Evolutionary conservation across 1,140 invertebrate genomes (phyloP), one percentile per base, ranked within the genome.

Genomic region (Atta colombica): DNA sequence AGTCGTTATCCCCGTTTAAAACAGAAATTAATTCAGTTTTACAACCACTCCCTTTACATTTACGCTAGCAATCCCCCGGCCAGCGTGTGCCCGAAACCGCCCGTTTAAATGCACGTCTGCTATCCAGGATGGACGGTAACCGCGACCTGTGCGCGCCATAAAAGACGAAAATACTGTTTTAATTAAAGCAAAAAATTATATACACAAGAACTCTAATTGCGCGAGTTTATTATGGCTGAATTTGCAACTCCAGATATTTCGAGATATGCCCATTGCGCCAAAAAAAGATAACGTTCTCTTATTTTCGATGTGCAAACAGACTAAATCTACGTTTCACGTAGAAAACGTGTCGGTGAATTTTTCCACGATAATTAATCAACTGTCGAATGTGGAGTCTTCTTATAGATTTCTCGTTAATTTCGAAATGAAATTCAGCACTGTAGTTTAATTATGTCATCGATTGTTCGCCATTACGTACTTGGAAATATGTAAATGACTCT

Each of bases 1-100:
- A 28, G 28, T 49, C 31, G 66, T 81, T 72, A 51, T 7, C 3
- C 5, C 5, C 53, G 2, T 18, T 63, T 53, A 6, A n/a, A 63
- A 75, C 31, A 61, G 69, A 75, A 61, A 84, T 84, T 84, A 84
- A 84, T 84, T 84, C 55, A 61, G 25, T 84, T 84, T 84, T 75
- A 61, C 55, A 84, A 75, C 18, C 69, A 35, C 39, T 75, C 45
- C 68, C 21, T 39, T 84, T 84, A 75, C 55, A 84, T 74, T 84
- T 35, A 7, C 25, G 39, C 69, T 16, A 49, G 1, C 28, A 72
- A 0, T 5, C 8, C 1, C 35, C 18, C 7, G n/a, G 5, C 18
- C 25, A 2, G 16, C n/a, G n/a, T 28, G 16, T 45, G 31, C n/a
- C 21, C 77, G n/a, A 55, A 71, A 71, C 63, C 63, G 31, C 21